Percentiles rank a stretch among this genome's conserved stretches.
Conservation (phyloP, 2,888 invertebrate species). For the Nephrotoma guestfalica region DNA sequence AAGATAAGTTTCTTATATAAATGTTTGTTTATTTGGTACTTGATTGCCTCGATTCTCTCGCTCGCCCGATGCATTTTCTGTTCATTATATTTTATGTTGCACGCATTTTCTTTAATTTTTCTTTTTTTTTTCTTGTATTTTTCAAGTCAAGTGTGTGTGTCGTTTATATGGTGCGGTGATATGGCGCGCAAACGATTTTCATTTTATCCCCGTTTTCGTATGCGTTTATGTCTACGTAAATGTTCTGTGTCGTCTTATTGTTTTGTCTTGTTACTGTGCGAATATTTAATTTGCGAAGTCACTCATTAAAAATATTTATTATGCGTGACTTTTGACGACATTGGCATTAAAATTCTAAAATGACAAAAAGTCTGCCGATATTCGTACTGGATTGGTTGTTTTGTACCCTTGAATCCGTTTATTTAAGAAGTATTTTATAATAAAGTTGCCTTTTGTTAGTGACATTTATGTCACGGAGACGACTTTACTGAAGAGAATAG, state of each 20-base stretch:
- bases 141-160: background rate
- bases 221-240: background rate
- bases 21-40: background rate
- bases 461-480: too few relatives aligned
- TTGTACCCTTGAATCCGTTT: too few relatives aligned
- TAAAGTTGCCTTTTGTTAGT: too few relatives aligned
- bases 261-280: background rate
- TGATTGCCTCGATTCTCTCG: background rate
- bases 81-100: background rate
- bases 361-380: background rate
- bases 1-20: background rate
- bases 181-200: background rate
- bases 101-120: background rate
- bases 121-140: background rate
- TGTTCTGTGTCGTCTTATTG: background rate
- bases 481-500: too few relatives aligned
- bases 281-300: background rate
- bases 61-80: background rate
- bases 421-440: too few relatives aligned
- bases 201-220: background rate
- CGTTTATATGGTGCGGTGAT: background rate
- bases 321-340: background rate
- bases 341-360: background rate
- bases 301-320: background rate
- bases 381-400: background rate